phyloP scores from a whole-genome alignment of 2,113 vertebrate species.

The Fregata magnificens region DNA sequence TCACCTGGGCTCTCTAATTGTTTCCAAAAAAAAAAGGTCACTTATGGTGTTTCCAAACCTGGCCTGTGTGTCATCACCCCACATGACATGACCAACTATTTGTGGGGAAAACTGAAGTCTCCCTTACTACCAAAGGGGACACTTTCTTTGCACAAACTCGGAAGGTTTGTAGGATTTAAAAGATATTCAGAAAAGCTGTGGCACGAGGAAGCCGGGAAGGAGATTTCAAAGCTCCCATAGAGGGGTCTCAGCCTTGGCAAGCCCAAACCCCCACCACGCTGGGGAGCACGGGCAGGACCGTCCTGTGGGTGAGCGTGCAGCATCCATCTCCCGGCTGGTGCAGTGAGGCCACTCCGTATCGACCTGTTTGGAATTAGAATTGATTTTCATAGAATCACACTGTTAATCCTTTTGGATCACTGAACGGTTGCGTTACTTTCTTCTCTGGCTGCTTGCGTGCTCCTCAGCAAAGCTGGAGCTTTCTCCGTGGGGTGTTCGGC shows the following conservation, averaged over 20 bases:
- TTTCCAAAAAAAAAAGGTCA: background rate
- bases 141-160: background rate
- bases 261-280: fast-evolving
- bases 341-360: background rate
- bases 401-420: background rate
- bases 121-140: background rate
- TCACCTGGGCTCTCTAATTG: background rate
- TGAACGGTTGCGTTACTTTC: background rate
- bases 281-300: background rate
- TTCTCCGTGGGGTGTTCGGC: background rate
- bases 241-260: background rate
- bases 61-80: background rate
- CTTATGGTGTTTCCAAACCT: background rate
- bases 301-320: fast-evolving
- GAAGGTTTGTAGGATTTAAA: background rate
- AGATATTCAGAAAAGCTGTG: background rate
- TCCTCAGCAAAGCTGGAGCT: background rate
- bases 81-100: fast-evolving
- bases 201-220: background rate
- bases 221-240: background rate
- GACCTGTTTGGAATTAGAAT: background rate
- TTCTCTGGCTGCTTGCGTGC: background rate
- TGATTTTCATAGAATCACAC: background rate
- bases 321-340: fast-evolving
- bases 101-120: background rate